Base-by-base conservation (phyloP, 1,140 invertebrate genomes). In the Drosophila tropicalis region DNA sequence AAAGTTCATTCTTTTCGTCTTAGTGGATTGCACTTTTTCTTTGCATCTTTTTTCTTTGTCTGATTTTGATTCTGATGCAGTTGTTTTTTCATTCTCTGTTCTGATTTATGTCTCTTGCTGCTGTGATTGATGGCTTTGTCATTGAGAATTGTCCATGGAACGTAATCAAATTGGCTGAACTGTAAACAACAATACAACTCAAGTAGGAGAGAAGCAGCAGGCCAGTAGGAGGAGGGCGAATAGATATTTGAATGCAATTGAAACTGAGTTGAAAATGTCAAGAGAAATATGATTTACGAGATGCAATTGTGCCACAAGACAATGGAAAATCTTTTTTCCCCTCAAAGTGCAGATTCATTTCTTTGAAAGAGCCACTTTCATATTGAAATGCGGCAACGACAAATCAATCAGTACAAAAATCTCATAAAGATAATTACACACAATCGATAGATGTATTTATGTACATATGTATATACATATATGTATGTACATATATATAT, bases 141-240 rank as follows among this genome's bases (percentile, higher is more conserved):
- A 76, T 83, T 83, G 75, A 19, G 44, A 74, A 87, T 87, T 87
- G 79, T 72, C 83, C 71, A 40, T 73, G 79, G 72, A 72, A 72
- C 79, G 76, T 89, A 89, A 87, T 87, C 84, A 87, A 87, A 87
- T 83, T 83, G 79, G 65, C 70, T 89, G 83, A 34, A 83, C 44
- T 89, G 79, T 79, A 87, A 87, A 79, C 72, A 86, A 73, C 87
- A 70, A 70, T 60, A 39, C 67, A 56, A 44, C 68, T 51, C 10
- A 51, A 51, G 44, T 22, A 12, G 2, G 9, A 51, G 17, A 12
- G 19, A 12, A 13, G 15, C 3, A 9, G 44, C 22, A 25, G 22
- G 22, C 22, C 3, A 25, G 22, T 25, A 25, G 15, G 44, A 3
- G 17, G 7, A 15, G 7, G 34, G 41, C 47, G 73, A 32, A 7